Evolutionary conservation across 2,797 vertebrate genomes (phyloP), one percentile per base, ranked within the genome.

Genomic region (Semaprochilodus insignis): DNA sequence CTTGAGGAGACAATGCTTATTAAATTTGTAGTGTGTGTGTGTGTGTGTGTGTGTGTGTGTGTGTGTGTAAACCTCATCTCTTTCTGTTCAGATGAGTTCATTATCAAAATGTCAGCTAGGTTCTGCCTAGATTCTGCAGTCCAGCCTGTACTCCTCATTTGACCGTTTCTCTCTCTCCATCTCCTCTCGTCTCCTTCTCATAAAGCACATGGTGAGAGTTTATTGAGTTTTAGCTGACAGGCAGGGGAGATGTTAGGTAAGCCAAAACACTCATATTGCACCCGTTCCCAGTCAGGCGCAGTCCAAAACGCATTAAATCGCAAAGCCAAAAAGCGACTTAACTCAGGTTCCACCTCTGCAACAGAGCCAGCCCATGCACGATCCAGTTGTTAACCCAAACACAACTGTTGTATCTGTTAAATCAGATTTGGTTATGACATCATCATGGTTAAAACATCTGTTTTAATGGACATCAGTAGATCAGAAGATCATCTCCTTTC

Each of bases 101-200:
- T 88, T 87, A 83, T 81, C 82, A 86, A 85, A 88, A 87, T 86
- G 86, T 85, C 84, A 84, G 77, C 69, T 40, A 59, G 71, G 78
- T 87, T 83, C 86, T 87, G 75, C 40, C 63, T 44, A 71, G 73
- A 83, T 88, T 83, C 62, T 71, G 62, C 54, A 60, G 83, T 81
- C 83, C 86, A 78, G 81, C 88, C 87, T 82, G 74, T 34, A 86
- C 88, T 80, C 57, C 86, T 66, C 85, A 23, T 78, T 40, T 71
- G 19, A 67, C 72, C 78, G 67, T 71, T 76, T 81, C 36, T 70
- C 62, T 69, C 71, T 80, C 66, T 66, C 67, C 21, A 13, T 83
- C 69, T 78, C 76, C 19, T 79, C 71, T 75, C 71, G 74, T 59
- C 74, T 78, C 17, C 34, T 76, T 57, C 79, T 74, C 78, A 85